Evolutionary conservation across 2,888 invertebrate species (phyloP).

Genomic region (Trachelus iudaicus): DNA sequence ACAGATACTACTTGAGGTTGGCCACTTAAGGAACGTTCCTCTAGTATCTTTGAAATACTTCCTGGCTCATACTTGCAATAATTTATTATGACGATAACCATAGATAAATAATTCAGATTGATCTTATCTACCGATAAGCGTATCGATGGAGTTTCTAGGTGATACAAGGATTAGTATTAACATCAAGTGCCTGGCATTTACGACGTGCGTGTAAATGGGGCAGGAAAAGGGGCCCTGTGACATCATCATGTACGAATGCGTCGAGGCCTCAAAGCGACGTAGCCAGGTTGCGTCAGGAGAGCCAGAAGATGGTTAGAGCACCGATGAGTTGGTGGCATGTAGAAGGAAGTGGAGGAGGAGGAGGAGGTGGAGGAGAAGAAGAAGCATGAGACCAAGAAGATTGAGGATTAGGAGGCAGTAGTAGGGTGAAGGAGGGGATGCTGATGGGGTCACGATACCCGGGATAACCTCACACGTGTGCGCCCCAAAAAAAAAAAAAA

Average conservation of each 20-base stretch:
- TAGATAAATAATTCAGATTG: background rate
- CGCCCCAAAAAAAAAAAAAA: constrained; percentile 39
- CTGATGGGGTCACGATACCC: constrained; percentile 53
- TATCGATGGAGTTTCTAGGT: background rate
- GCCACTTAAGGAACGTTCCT: background rate
- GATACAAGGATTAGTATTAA: constrained; percentile 2
- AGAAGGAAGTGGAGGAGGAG: constrained; percentile 15
- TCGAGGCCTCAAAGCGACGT: constrained; percentile 28
- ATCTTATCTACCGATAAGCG: background rate
- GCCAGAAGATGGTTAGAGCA: constrained; percentile 21
- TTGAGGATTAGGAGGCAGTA: constrained; percentile 18
- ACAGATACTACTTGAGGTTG: background rate
- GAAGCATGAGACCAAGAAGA: constrained; percentile 10
- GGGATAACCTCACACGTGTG: constrained; percentile 59
- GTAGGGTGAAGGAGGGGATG: constrained; percentile 29
- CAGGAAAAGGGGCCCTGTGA: constrained; percentile 27
- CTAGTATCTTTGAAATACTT: background rate
- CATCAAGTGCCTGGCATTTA: background rate
- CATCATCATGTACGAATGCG: constrained; percentile 48
- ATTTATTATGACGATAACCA: background rate
- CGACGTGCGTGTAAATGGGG: background rate
- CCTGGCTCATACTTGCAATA: background rate
- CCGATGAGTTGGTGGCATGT: constrained; percentile 19
- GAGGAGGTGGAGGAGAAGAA: constrained; percentile 15
- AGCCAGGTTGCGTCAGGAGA: constrained; percentile 51